phyloP scores from a whole-genome alignment of 1,140 invertebrate species.

The Caenorhabditis tropicalis region DNA sequence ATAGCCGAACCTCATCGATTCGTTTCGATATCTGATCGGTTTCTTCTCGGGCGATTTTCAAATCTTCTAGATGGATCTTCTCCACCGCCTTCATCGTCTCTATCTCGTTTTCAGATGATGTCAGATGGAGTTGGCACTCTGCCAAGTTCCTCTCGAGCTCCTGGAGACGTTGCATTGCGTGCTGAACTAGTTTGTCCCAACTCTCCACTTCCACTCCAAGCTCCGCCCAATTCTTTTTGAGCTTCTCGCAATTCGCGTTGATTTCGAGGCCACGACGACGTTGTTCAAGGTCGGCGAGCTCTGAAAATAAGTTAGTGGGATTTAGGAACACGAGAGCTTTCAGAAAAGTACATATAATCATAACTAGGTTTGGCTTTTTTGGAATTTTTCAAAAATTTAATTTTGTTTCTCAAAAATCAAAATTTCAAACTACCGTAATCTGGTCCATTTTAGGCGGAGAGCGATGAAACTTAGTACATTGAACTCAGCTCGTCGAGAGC shows the following conservation, averaged over 20 bases:
- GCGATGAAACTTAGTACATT: background rate
- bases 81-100: slow-evolving; percentile 65
- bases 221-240: slow-evolving; percentile 62
- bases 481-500: background rate
- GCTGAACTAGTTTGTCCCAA: slow-evolving; percentile 60
- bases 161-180: slow-evolving; percentile 65
- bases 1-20: slow-evolving; percentile 62
- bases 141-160: slow-evolving; percentile 68
- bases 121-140: slow-evolving; percentile 62
- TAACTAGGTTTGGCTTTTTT: background rate
- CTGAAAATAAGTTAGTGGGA: slow-evolving; percentile 33
- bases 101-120: slow-evolving; percentile 61
- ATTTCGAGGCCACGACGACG: slow-evolving; percentile 68
- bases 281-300: slow-evolving; percentile 64
- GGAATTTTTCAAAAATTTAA: no score
- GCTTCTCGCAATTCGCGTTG: slow-evolving; percentile 64
- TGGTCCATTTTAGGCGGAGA: no score
- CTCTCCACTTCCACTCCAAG: slow-evolving; percentile 61
- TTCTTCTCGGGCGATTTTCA: slow-evolving; percentile 62
- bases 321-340: no score
- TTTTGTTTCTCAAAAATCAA: no score
- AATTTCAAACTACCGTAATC: slow-evolving; percentile 8
- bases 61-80: slow-evolving; percentile 65
- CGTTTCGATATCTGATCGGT: slow-evolving; percentile 47
- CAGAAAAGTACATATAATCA: no score